Base-by-base conservation (phyloP, 2,113 vertebrate genomes). In the Diglossa brunneiventris region DNA sequence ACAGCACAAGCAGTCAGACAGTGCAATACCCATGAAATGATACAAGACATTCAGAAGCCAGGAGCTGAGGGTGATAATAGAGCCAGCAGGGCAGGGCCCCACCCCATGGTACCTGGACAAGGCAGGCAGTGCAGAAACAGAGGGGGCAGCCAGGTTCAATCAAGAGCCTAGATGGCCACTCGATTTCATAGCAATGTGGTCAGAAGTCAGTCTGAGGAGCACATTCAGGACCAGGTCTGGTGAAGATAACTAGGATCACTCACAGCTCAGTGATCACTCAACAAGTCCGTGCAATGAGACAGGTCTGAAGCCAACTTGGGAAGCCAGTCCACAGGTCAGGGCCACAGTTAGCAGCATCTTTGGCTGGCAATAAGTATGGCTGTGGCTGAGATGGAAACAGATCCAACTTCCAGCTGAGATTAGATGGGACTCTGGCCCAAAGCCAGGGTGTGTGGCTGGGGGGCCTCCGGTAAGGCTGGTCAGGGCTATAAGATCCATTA, bases 301-400 rank as follows among this genome's bases (percentile, higher is more conserved):
- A 16, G 10, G 19, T 19, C 24, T 33, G 18, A 55, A 6, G 10
- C 30, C 41, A 78, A 11, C 6, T 5, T 33, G 4, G 13, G 10
- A 63, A 74, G 4, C 8, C 47, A 58, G 8, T 31, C 13, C 47
- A 28, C 5, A 53, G 15, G 23, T 15, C n/a, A 44, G 8, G 3
- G 3, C 35, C 23, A n/a, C 22, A 64, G 21, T 24, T 35, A 64
- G 4, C 16, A 80, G 5, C 6, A 12, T 13, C 33, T 31, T 13
- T 28, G 5, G 3, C 10, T 55, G 2, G 6, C 22, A 9, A 14
- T 3, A 30, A 2, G 1, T 6, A 64, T 8, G 1, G 3, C 0
- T 74, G 3, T 22, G 13, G 28, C 16, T 46, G 20, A 89, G 15
- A 28, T 44, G 2, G 7, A 87, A 55, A 10, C 1, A 64, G 7